Base-by-base conservation (phyloP, 2,797 vertebrate genomes). In the Pelobates cultripes region DNA sequence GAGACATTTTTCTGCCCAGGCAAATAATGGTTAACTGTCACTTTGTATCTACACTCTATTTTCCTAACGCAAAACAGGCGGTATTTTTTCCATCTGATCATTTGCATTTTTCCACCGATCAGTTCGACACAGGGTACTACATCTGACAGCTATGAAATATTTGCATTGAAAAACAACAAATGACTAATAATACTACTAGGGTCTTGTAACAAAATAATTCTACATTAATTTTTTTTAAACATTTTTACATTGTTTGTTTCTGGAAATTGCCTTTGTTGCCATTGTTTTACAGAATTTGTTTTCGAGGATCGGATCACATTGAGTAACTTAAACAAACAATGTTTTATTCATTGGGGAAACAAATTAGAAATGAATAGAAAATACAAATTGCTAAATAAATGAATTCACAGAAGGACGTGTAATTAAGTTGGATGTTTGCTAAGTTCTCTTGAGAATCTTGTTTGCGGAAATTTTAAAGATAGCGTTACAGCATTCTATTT, bases 21-120 rank as follows among this genome's bases (percentile, higher is more conserved):
- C 87, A 91, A 92, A 91, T 85, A 90, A 86, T 70, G 88, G 76
- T 55, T 28, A 82, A 17, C 86, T 90, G 90, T 91, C 90, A 89
- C 85, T 89, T 89, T 87, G 79, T 85, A 89, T 89, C 88, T 88
- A 85, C 84, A 53, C 80, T 87, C 84, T 85, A 87, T 88, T 86
- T 85, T 72, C 80, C 76, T 93, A 93, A 93, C 86, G 86, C 90
- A 79, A 84, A 89, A 88, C 92, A 92, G 90, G 89, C 88, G 86
- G 68, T 87, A 83, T 78, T 80, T 73, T 45, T 84, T 86, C 70
- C 80, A 83, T 82, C 76, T 79, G 77, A 87, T 85, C 79, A 68
- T 87, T 79, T 73, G 41, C 53, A 79, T 85, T 90, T 91, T 89
- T 87, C 28, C 80, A 82, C 53, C 85, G 87, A 53, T 84, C 80